Conservation (phyloP, 2,888 invertebrate species). For the Linhomoeus sp. region DNA sequence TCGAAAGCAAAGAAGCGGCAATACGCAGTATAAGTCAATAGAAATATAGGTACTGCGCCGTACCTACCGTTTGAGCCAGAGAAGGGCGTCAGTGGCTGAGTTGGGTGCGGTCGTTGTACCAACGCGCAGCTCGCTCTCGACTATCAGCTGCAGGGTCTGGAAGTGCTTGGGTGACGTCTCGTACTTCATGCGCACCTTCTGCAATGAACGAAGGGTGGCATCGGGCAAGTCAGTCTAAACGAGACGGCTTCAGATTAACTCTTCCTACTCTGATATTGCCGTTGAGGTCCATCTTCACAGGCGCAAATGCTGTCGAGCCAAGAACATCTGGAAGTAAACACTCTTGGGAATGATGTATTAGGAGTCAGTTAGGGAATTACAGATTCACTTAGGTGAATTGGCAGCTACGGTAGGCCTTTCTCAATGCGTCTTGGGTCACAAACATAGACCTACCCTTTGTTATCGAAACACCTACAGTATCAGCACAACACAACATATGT, state of each 20-base stretch:
- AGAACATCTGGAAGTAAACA: slow-evolving; percentile 25
- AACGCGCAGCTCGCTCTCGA: slow-evolving; percentile 22
- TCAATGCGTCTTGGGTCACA: too few species aligned
- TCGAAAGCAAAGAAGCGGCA: too few species aligned
- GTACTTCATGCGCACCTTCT: slow-evolving; percentile 30
- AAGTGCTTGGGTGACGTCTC: slow-evolving; percentile 21
- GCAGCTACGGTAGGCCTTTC: too few species aligned
- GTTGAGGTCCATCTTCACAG: slow-evolving; percentile 30
- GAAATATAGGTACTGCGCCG: too few species aligned
- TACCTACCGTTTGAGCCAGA: slow-evolving; percentile 32
- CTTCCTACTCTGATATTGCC: slow-evolving; percentile 28
- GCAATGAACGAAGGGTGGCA: slow-evolving; percentile 7
- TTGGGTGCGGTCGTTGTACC: slow-evolving; percentile 20
- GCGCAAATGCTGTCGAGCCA: slow-evolving; percentile 29
- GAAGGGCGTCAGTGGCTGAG: slow-evolving; percentile 28
- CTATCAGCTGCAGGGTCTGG: slow-evolving; percentile 26
- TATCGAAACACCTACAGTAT: too few species aligned
- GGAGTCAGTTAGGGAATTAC: too few species aligned
- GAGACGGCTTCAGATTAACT: too few species aligned
- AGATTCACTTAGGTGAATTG: too few species aligned
- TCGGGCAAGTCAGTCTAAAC: background rate
- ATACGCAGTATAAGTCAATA: too few species aligned
- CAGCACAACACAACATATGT: too few species aligned
- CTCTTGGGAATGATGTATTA: too few species aligned
- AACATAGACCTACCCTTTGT: too few species aligned